phyloP scores from a whole-genome alignment of 1,140 invertebrate species.

The Sinonovacula constricta region DNA sequence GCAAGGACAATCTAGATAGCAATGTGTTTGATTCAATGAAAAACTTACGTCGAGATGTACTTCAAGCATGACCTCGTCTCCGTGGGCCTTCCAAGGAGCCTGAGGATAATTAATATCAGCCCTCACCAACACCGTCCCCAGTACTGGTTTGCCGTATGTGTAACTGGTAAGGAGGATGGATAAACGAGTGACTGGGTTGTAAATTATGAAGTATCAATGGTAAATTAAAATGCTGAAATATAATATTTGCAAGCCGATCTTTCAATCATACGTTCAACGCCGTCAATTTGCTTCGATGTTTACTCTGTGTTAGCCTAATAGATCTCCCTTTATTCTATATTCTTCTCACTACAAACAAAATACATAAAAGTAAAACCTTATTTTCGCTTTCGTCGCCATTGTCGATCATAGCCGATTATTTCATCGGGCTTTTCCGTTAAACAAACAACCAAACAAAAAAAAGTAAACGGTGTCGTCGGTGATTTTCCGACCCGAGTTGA shows the following conservation, averaged over 20 bases:
- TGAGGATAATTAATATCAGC: slow-evolving; percentile 27
- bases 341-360: neutral
- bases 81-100: slow-evolving; percentile 33
- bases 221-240: neutral
- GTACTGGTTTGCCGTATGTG: slow-evolving; percentile 43
- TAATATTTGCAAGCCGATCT: neutral
- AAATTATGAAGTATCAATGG: too few relatives aligned
- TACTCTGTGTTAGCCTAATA: neutral
- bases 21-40: too few relatives aligned
- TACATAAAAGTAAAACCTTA: too few relatives aligned
- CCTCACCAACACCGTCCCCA: slow-evolving; percentile 26
- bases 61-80: slow-evolving; percentile 44
- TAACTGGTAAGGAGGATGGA: too few relatives aligned
- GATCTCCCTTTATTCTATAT: neutral
- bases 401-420: too few relatives aligned
- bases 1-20: too few relatives aligned
- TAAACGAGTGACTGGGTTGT: neutral
- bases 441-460: neutral
- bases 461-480: too few relatives aligned
- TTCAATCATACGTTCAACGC: neutral
- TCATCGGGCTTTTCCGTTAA: too few relatives aligned
- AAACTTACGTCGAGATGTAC: slow-evolving; percentile 29
- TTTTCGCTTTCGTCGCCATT: too few relatives aligned
- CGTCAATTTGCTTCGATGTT: neutral
- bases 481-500: too few relatives aligned